Conservation (phyloP, 2,113 vertebrate species). For the Silurus glanis region DNA sequence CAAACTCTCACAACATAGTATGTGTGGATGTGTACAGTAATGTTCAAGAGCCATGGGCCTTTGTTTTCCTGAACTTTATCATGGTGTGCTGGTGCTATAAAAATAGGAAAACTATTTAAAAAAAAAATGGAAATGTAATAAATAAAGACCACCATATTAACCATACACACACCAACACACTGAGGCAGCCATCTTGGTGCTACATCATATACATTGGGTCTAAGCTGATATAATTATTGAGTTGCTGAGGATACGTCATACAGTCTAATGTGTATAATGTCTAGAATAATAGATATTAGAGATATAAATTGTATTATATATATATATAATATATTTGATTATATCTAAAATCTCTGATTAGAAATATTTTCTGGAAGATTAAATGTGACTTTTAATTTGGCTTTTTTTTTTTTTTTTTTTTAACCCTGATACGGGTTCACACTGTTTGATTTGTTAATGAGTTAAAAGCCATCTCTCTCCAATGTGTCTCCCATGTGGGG, state of each 20-base stretch:
- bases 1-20: too few species aligned
- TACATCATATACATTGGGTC: background rate
- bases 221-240: background rate
- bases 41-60: too few species aligned
- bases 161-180: too few species aligned
- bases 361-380: background rate
- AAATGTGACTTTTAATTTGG: background rate
- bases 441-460: background rate
- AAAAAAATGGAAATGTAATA: too few species aligned
- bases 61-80: too few species aligned
- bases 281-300: background rate
- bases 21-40: too few species aligned
- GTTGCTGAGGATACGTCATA: background rate
- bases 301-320: too few species aligned
- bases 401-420: background rate
- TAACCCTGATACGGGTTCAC: background rate
- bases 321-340: too few species aligned
- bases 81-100: too few species aligned
- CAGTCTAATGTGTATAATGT: background rate
- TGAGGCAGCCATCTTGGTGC: too few species aligned
- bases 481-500: conserved; percentile 65
- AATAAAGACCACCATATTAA: too few species aligned
- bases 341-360: background rate
- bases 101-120: too few species aligned
- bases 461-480: conserved; percentile 3